A percentile compares a stretch with the other conserved stretches of the same genome.
Evolutionary conservation across 2,888 invertebrate genomes (phyloP).

Genomic region (Clitarchus hookeri): DNA sequence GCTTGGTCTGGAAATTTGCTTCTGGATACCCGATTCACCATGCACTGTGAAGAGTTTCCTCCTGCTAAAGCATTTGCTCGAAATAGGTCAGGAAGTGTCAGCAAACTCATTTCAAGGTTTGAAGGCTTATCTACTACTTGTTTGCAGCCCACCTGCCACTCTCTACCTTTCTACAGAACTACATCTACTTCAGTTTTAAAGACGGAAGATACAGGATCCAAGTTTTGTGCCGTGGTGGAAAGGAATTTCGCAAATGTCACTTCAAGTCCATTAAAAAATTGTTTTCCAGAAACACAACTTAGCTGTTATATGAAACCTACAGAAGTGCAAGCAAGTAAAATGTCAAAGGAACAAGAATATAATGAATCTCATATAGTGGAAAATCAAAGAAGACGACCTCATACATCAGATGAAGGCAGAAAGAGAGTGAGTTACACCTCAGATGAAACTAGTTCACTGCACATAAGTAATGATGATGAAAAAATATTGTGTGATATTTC

Average conservation of each 20-base stretch:
- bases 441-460: not conserved
- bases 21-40: constrained; percentile 17
- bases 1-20: constrained; percentile 32
- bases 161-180: not conserved
- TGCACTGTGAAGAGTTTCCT: constrained; percentile 18
- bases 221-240: not conserved
- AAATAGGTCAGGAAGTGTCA: constrained; percentile 34
- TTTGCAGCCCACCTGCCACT: not conserved
- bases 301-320: not conserved
- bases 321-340: not conserved
- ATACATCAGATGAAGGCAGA: not conserved
- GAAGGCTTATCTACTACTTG: constrained; percentile 25
- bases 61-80: constrained; percentile 28
- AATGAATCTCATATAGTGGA: not conserved
- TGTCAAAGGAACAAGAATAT: not conserved
- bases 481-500: not conserved
- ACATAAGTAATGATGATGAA: not conserved
- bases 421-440: not conserved
- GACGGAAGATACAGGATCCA: not conserved
- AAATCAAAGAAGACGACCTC: not conserved
- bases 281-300: not conserved
- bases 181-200: not conserved
- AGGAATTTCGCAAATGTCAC: not conserved
- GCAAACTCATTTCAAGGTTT: constrained; percentile 36
- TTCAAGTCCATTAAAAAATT: not conserved